Base-by-base conservation (phyloP, 2,888 invertebrate genomes). In the Fragum whitleyi region DNA sequence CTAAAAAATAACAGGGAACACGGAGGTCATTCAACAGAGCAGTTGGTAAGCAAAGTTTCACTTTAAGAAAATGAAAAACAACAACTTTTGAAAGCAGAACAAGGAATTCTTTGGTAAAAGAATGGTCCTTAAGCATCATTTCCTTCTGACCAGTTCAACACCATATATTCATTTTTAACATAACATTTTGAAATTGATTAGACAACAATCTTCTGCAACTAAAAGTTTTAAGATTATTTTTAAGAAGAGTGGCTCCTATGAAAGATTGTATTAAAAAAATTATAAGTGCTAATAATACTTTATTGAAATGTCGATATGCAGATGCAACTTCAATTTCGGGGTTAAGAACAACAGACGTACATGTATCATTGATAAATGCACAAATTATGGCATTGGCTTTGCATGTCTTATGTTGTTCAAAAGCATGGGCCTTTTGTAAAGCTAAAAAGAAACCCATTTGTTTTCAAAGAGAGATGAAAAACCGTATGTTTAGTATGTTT, bases 351-450 rank as follows among this genome's bases (percentile, higher is more conserved):
- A 26, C 42, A 19, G 42, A 68, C 23, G 1, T n/a, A n/a, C n/a
- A n/a, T n/a, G n/a, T 68, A 5, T n/a, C 39, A n/a, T n/a, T 23
- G 7, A 11, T 51, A 28, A n/a, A 68, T 21, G 14, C 23, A 16
- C 26, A 51, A 42, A 42, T 68, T 1, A 9, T 51, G 21, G 19
- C 65, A 36, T 68, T 68, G 42, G 16, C 68, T 2, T 23, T 14
- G 9, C 75, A 75, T 51, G n/a, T 42, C 0, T 57, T 61, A 5
- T 1, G 29, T 14, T 75, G 75, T 61, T 32, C 47, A 32, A 59
- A 61, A 29, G 75, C 59, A 21, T 1, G 53, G 19, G 19, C 57
- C 0, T 9, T 21, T 1, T 69, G 47, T 29, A 7, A 28, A 28
- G 28, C n/a, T 16, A 59, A 42, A 0, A 11, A 42, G 9, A 23